Evolutionary conservation across 2,113 vertebrate species (phyloP), one percentile per base, ranked within the genome.

Genomic region (Corydoras maculifer): DNA sequence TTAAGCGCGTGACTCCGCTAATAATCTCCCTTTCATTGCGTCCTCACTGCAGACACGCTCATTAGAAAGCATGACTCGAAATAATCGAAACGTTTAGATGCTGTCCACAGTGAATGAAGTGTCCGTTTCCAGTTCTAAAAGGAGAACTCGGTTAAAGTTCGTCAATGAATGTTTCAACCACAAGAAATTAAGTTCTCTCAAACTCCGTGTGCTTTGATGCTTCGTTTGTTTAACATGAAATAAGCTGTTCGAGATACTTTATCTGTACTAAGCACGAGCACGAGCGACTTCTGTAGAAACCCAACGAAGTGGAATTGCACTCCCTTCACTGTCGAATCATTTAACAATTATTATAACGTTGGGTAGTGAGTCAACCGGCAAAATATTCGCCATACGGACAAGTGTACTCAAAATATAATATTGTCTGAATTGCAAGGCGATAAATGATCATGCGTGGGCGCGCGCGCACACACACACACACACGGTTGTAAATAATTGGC

Each of bases 1-100:
- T 90, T 91, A 89, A 83, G 82, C 87, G 87, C 86, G 88, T 90
- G 88, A 88, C 88, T 87, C 88, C 87, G 86, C 81, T 86, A 88
- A 87, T 87, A 89, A 89, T 88, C 85, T 87, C 77, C 82, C 85
- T 88, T 88, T 88, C 84, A 91, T 82, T 80, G 75, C 81, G 82
- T 80, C 84, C 75, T 76, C 76, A 76, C 83, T 85, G 81, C 86
- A 88, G 80, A 82, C 81, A 60, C 83, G 80, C 82, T 84, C 85
- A 89, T 88, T 89, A 67, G 86, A 86, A 88, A 86, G 79, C 84
- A 79, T 86, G 82, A 80, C 82, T 86, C 81, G 82, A 84, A 90
- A 87, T 88, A 85, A 88, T 88, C 83, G 78, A 86, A 87, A 86
- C 80, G 77, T 84, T 80, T 82, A 86, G 78, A 84, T 81, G 80